phyloP scores from a whole-genome alignment of 1,140 invertebrate species.

The Drosophila bifasciata region DNA sequence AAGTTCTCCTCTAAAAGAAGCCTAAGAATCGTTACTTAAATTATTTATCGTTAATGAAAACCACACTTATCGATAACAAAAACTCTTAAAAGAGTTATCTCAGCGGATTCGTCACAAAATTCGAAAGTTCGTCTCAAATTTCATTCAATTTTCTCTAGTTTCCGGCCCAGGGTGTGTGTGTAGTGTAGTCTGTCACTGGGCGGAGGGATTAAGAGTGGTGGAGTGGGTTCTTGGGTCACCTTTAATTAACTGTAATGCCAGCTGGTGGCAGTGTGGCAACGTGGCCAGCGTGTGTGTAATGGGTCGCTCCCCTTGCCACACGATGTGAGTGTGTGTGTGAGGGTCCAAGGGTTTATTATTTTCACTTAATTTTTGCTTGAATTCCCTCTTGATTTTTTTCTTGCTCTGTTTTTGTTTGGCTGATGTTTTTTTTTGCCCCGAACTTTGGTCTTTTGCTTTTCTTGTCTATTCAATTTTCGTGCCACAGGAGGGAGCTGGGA shows the following conservation, averaged over 20 bases:
- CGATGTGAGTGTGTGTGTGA: constrained; percentile 21
- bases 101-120: too few species aligned
- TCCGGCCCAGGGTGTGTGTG: constrained; percentile 45
- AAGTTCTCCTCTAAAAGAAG: too few species aligned
- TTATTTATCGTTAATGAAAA: too few species aligned
- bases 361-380: constrained; percentile 78
- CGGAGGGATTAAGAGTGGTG: constrained; percentile 1
- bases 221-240: constrained; percentile 22
- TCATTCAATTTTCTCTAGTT: constrained; percentile 1
- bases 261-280: constrained; percentile 10
- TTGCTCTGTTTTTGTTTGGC: constrained; percentile 6
- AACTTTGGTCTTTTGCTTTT: constrained; percentile 31
- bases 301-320: not conserved
- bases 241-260: constrained; percentile 74
- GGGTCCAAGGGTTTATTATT: constrained; percentile 68
- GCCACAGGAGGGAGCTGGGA: constrained; percentile 16
- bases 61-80: too few species aligned
- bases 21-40: too few species aligned
- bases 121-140: too few species aligned
- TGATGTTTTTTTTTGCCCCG: constrained; percentile 18
- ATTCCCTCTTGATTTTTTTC: constrained; percentile 35
- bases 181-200: not conserved
- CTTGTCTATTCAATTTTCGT: constrained; percentile 62
- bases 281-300: constrained; percentile 46
- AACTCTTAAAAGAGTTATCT: too few species aligned